These are phyloP conservation scores for Etia nguti DNA, from an alignment of 2,113 vertebrate species.

Conservation along the genomic window DNA sequence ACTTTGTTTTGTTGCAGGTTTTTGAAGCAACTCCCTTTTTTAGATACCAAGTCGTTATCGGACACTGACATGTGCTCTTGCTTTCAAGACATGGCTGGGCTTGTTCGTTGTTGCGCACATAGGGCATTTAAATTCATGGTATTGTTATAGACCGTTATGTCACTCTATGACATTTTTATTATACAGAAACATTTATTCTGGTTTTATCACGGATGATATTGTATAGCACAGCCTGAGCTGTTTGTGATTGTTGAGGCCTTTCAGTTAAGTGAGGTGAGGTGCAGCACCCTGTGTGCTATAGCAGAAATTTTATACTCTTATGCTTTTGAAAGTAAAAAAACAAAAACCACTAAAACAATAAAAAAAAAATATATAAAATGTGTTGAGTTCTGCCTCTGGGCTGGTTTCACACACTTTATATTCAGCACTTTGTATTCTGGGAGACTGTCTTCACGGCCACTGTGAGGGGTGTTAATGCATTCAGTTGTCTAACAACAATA, in stretches of 20 bases:
- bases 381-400: background rate
- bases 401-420: background rate
- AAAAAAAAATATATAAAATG: background rate
- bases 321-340: background rate
- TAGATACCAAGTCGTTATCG: background rate
- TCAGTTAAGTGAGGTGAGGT: background rate
- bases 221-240: background rate
- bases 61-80: background rate
- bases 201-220: background rate
- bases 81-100: background rate
- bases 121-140: background rate
- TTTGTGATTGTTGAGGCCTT: background rate
- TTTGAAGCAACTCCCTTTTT: background rate
- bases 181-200: background rate
- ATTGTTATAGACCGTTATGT: background rate
- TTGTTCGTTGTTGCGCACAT: fast-evolving
- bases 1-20: background rate
- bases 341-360: background rate
- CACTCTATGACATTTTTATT: background rate
- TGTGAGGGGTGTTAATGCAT: background rate
- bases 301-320: background rate
- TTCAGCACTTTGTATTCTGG: background rate
- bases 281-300: background rate
- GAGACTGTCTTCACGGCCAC: background rate
- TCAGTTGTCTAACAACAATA: background rate